Conservation (phyloP, 2,888 invertebrate species). For the Alloscopus bannaensis region DNA sequence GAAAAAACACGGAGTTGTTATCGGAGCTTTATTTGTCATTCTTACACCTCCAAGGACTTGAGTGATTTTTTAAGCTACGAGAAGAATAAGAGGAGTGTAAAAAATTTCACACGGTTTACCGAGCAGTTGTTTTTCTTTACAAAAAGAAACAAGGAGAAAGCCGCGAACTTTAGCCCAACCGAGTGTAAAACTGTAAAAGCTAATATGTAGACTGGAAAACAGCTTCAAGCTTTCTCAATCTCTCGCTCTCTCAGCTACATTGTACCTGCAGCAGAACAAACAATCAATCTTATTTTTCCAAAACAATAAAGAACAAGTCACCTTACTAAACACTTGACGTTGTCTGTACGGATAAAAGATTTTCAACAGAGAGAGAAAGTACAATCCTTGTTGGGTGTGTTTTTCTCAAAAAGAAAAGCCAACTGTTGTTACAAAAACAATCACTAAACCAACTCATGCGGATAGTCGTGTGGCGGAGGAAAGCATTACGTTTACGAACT, state of each 20-base stretch:
- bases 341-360: background rate
- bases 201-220: constrained; percentile 35
- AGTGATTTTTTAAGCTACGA: too few relatives aligned
- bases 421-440: constrained; percentile 4
- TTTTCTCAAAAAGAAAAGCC: constrained; percentile 4
- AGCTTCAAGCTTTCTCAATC: background rate
- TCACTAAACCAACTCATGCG: constrained; percentile 18
- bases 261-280: constrained; percentile 54
- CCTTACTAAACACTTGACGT: too few relatives aligned
- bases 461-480: background rate
- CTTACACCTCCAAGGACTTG: too few relatives aligned
- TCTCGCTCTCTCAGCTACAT: constrained; percentile 53
- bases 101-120: too few relatives aligned
- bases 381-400: constrained; percentile 11
- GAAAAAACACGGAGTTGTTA: background rate
- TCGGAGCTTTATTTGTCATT: too few relatives aligned
- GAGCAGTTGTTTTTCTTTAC: too few relatives aligned
- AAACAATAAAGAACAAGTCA: too few relatives aligned
- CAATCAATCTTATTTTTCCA: constrained; percentile 61
- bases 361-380: constrained; percentile 13
- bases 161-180: too few relatives aligned
- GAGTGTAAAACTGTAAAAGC: too few relatives aligned
- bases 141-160: too few relatives aligned
- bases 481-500: background rate
- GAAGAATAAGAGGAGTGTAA: too few relatives aligned